Base-by-base conservation (phyloP, 1,140 invertebrate genomes). In the Pseudomyrmex sp. region DNA sequence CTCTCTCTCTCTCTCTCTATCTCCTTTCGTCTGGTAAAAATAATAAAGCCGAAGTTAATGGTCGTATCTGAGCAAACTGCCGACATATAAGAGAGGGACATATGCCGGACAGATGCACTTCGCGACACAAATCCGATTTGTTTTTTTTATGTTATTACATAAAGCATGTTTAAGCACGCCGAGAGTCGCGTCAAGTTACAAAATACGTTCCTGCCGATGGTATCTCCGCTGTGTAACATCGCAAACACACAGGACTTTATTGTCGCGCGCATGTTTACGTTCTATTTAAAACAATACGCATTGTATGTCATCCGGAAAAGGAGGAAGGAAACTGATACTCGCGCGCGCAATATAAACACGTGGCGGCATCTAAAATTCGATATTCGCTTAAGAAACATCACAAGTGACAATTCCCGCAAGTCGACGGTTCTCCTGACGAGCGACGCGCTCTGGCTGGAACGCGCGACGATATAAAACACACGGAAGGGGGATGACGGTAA, bases 391-490 rank as follows among this genome's bases (percentile, higher is more conserved):
- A 46, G 7, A 12, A 13, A 5, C 52, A 10, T 35, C 35, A 18
- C 35, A 18, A n/a, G 10, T 20, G 54, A 72, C 44, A 72, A 61
- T 44, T 72, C 48, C 61, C 44, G 23, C 54, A 13, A 52, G 44
- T 59, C n/a, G 12, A 72, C 50, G 26, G 26, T 58, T 10, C 15
- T 26, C 26, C 26, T 26, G 26, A 26, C 26, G 26, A 26, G 26
- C 4, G 65, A 54, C 56, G 15, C 35, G 63, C 23, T 61, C 23
- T 61, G 46, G 20, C 65, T 12, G 13, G 59, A 44, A 54, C 68
- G 20, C 15, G 63, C 66, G 26, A 65, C 59, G 59, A 66, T 75
- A 72, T 82, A 85, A 88, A 82, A 62, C 44, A 63, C 61, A 20
- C 12, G 44, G 18, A n/a, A 8, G 35, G 15, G 59, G 15, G 65